Evolutionary conservation across 1,140 invertebrate species (phyloP).

Genomic region (Trypoxylus dichotomus): DNA sequence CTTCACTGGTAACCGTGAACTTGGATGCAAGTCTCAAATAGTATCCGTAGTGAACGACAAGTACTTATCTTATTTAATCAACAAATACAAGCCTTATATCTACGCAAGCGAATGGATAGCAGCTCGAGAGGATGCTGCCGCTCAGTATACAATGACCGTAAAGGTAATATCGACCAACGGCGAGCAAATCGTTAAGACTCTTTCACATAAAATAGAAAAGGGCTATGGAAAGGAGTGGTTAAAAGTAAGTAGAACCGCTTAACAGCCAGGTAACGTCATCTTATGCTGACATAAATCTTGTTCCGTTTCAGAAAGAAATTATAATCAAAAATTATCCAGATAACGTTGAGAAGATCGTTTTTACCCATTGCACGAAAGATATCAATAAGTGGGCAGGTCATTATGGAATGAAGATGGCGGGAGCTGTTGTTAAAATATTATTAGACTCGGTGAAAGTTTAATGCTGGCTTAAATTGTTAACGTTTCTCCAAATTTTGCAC

Average conservation of each 20-base stretch:
- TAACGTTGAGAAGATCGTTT: slow-evolving; percentile 47
- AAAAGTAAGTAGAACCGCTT: slow-evolving; percentile 37
- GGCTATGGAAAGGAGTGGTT: slow-evolving; percentile 38
- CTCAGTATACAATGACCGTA: slow-evolving; percentile 44
- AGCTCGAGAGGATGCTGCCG: slow-evolving; percentile 52
- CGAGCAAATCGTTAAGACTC: no score
- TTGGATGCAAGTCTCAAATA: slow-evolving; percentile 49
- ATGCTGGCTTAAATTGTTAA: no score
- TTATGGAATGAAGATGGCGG: slow-evolving; percentile 71
- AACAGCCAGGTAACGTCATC: no score
- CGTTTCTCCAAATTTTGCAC: no score
- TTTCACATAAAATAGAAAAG: no score
- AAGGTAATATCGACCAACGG: slow-evolving; percentile 31
- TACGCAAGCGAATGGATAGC: slow-evolving; percentile 51
- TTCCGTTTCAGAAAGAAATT: slow-evolving; percentile 48
- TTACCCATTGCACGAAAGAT: slow-evolving; percentile 59
- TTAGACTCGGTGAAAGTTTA: no score
- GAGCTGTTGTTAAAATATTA: slow-evolving; percentile 56
- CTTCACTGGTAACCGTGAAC: slow-evolving; percentile 51
- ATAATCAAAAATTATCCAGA: slow-evolving; percentile 45
- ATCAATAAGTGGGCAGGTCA: slow-evolving; percentile 66
- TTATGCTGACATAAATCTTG: no score
- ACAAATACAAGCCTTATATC: slow-evolving; percentile 48
- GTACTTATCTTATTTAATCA: slow-evolving; percentile 44
- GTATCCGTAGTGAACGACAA: slow-evolving; percentile 41